phyloP scores from a whole-genome alignment of 2,797 vertebrate species.

The Danio tinwini region DNA sequence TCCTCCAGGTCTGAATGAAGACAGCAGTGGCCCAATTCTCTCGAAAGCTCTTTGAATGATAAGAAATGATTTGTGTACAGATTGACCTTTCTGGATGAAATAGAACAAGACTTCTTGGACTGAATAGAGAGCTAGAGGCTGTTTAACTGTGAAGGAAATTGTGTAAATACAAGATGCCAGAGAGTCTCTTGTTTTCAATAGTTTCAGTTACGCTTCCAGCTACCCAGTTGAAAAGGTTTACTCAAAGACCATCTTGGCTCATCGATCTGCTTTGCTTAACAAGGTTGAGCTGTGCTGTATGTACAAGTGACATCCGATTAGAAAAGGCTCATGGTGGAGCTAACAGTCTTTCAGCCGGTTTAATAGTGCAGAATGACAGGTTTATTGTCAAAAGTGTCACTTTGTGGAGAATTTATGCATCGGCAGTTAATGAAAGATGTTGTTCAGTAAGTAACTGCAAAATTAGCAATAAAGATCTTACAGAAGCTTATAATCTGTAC shows the following conservation, averaged over 20 bases:
- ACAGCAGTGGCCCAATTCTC: constrained; percentile 18
- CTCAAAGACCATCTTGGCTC: constrained; percentile 8
- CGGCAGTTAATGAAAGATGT: constrained; percentile 18
- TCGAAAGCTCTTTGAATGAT: background rate
- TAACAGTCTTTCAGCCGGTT: background rate
- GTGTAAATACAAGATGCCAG: background rate
- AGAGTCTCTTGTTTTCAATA: background rate
- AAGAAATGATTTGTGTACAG: background rate
- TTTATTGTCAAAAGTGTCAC: constrained; percentile 26
- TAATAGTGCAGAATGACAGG: background rate
- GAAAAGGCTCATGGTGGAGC: constrained; percentile 1
- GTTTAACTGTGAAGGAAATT: constrained; percentile 9
- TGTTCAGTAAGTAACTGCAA: constrained; percentile 33
- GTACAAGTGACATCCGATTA: background rate
- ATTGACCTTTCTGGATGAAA: background rate
- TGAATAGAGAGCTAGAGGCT: background rate
- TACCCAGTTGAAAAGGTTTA: background rate
- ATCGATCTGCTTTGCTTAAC: background rate
- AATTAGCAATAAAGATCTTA: constrained; percentile 23
- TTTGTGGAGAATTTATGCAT: constrained; percentile 15
- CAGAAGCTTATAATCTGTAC: constrained; percentile 34
- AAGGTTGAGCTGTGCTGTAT: background rate
- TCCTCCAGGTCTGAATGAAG: constrained; percentile 3
- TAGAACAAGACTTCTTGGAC: background rate
- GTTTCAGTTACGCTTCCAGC: background rate